phyloP scores from a whole-genome alignment of 2,113 vertebrate genomes.

The Dipodomys stephensi region DNA sequence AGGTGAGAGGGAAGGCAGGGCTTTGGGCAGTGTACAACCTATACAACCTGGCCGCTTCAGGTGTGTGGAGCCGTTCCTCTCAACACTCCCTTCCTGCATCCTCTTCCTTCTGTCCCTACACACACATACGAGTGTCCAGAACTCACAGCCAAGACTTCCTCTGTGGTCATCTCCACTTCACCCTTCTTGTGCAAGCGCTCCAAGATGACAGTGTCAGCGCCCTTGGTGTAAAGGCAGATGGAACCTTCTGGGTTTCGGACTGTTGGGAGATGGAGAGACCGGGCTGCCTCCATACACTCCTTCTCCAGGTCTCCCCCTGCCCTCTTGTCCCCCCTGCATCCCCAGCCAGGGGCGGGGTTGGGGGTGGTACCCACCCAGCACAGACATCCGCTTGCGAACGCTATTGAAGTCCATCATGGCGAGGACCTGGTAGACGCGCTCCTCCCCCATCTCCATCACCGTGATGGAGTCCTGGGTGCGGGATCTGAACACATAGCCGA shows the following conservation, averaged over 20 bases:
- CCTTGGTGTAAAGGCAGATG: slow-evolving; percentile 95
- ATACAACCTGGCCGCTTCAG: neutral
- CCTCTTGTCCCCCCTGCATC: fast-evolving
- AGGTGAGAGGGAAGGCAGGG: fast-evolving
- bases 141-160: slow-evolving; percentile 91
- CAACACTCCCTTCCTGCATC: too few species aligned
- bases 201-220: slow-evolving; percentile 94
- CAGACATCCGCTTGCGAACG: slow-evolving; percentile 94
- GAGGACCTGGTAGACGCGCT: slow-evolving; percentile 90
- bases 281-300: fast-evolving
- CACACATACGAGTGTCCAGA: too few species aligned
- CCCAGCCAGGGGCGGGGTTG: too few species aligned
- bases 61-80: neutral
- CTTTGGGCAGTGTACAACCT: neutral
- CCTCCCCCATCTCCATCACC: slow-evolving; percentile 90
- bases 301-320: too few species aligned
- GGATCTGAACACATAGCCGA: slow-evolving; percentile 93
- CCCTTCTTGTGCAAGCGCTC: slow-evolving; percentile 86
- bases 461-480: slow-evolving; percentile 92
- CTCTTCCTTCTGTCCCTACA: neutral
- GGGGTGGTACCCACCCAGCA: slow-evolving; percentile 89
- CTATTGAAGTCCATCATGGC: slow-evolving; percentile 97
- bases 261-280: slow-evolving; percentile 68
- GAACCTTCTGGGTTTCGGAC: slow-evolving; percentile 92
- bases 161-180: slow-evolving; percentile 80